Base-by-base conservation (phyloP, 2,113 vertebrate genomes). In the Ctenomys sociabilis region DNA sequence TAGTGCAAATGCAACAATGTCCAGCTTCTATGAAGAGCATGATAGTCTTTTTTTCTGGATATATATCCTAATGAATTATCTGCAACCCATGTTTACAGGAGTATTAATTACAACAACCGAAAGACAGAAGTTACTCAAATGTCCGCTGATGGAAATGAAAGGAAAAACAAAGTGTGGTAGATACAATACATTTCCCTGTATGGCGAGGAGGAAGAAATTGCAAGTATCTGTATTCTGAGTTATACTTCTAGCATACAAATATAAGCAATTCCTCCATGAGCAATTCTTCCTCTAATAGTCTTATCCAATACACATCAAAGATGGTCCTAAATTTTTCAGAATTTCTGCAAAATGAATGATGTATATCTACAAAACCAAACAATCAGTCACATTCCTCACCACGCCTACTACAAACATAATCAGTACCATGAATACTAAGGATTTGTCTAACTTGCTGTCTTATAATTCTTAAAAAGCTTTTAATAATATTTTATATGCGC, bases 401-500 rank as follows among this genome's bases (percentile, higher is more conserved):
- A 82, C 16, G 30, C 28, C 43, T 49, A 28, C 83, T 37, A 90
- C 8, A 80, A 61, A 52, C 19, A 61, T 17, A 16, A 77, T 40
- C 5, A 85, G 26, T 35, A 88, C 10, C 32, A 68, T 70, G 5
- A 77, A 70, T 7, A 75, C 2, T 52, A 83, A 14, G 59, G 14
- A 73, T 88, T 92, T 90, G 28, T 85, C 84, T 83, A 77, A 80
- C 49, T 80, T 32, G 73, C 43, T 5, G 28, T 92, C n/a, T 92
- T 93, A 82, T 92, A 30, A 88, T 57, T 81, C 54, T 90, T 94
- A 86, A 93, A 92, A 1, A 37, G 32, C 3, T 95, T 94, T 93
- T 73, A 94, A 66, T 24, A 87, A 59, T 73, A 85, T 37, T 78
- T 24, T 80, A 80, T 73, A 85, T 88, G 52, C 86, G 8, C 43